Percentiles rank a stretch among this genome's conserved stretches.
phyloP scores from a whole-genome alignment of 2,113 vertebrate species.

The Mormyrus iriodes region DNA sequence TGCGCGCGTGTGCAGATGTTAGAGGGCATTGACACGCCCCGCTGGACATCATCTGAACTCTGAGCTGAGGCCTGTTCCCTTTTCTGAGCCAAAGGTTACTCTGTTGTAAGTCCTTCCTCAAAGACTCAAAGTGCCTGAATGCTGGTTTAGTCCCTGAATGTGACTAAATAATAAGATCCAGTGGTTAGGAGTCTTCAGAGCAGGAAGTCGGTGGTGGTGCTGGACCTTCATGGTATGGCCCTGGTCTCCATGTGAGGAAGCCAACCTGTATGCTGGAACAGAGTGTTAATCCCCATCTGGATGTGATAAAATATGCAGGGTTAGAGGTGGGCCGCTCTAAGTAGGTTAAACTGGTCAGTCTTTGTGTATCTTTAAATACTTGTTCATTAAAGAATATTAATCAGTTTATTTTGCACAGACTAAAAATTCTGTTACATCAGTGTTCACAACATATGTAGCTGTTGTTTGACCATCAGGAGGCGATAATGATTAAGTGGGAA shows the following conservation, averaged over 20 bases:
- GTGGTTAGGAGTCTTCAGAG: background rate
- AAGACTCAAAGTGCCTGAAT: background rate
- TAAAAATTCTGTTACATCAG: background rate
- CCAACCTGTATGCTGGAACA: background rate
- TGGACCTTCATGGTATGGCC: background rate
- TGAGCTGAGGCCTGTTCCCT: background rate
- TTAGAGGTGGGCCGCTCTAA: background rate
- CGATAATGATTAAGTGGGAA: background rate
- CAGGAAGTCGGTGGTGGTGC: background rate
- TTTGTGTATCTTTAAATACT: background rate
- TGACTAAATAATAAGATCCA: background rate
- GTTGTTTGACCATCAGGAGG: background rate
- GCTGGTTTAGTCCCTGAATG: background rate
- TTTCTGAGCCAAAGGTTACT: background rate
- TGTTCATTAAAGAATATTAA: background rate
- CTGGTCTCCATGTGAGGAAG: background rate
- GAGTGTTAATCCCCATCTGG: background rate
- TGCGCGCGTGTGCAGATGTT: slow-evolving; percentile 30
- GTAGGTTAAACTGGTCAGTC: background rate
- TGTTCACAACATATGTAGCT: background rate
- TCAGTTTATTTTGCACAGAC: background rate
- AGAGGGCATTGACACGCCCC: slow-evolving; percentile 22
- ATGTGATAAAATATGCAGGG: background rate
- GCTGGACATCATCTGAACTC: background rate
- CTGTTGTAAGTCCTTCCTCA: background rate